Conservation (phyloP, 2,113 vertebrate genomes). For the Cygnus buccinator region DNA sequence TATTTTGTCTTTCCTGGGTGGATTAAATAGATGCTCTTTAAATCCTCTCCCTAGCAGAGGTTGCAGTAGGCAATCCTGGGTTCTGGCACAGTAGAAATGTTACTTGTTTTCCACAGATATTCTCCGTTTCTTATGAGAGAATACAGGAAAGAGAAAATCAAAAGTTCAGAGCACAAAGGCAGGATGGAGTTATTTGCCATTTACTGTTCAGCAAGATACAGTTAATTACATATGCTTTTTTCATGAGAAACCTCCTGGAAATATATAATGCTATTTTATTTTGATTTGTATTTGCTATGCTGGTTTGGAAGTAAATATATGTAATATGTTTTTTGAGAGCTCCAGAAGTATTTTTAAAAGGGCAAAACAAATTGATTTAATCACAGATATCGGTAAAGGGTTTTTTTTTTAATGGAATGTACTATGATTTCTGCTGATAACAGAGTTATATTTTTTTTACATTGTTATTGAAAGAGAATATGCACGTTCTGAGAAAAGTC, state of each 20-base stretch:
- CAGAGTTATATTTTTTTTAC: conserved; percentile 3
- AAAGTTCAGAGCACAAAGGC: neutral
- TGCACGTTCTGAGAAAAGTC: neutral
- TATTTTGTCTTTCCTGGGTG: neutral
- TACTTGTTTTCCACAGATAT: neutral
- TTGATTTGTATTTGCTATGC: conserved; percentile 11
- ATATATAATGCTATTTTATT: conserved; percentile 26
- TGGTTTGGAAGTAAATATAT: conserved; percentile 35
- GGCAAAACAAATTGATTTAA: conserved; percentile 57
- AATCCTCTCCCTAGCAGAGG: neutral
- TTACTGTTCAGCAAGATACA: neutral
- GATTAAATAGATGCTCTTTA: neutral
- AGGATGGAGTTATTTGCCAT: neutral
- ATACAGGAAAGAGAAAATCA: neutral
- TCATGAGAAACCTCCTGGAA: neutral
- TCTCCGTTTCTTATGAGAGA: neutral
- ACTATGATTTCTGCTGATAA: conserved; percentile 33
- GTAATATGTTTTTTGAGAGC: conserved; percentile 20
- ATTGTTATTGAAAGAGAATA: conserved; percentile 25
- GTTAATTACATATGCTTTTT: neutral
- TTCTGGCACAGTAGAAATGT: neutral
- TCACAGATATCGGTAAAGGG: conserved; percentile 33
- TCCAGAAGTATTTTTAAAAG: conserved; percentile 29
- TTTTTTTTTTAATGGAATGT: conserved; percentile 29
- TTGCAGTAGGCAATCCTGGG: neutral